Percentiles rank a stretch among this genome's conserved stretches.
Evolutionary conservation across 2,888 invertebrate species (phyloP).

Genomic region (Ichneumoninae sp.): DNA sequence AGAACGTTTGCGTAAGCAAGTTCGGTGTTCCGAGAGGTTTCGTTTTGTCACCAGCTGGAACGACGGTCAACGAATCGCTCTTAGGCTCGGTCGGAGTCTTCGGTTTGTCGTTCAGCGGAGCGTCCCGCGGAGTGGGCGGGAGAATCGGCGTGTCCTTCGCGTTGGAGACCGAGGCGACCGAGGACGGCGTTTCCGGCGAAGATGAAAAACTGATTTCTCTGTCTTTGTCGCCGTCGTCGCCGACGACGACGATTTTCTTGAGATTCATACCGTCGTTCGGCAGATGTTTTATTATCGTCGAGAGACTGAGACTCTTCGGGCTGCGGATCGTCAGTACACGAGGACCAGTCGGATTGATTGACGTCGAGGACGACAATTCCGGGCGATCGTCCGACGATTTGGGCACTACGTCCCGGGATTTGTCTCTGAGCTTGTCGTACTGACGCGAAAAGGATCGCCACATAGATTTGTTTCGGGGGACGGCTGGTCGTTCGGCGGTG

Average conservation of each 20-base stretch:
- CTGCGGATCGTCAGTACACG: slow-evolving; percentile 75
- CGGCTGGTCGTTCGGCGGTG: neutral
- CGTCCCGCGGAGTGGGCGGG: neutral
- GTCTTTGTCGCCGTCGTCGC: slow-evolving; percentile 68
- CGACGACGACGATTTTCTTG: slow-evolving; percentile 76
- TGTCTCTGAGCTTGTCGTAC: slow-evolving; percentile 35
- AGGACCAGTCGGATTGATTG: slow-evolving; percentile 59
- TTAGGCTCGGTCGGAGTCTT: neutral
- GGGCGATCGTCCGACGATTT: slow-evolving; percentile 27
- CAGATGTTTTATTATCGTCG: slow-evolving; percentile 75
- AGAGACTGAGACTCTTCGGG: slow-evolving; percentile 72
- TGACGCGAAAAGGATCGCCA: slow-evolving; percentile 55
- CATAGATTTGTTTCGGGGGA: slow-evolving; percentile 23
- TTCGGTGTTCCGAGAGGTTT: neutral
- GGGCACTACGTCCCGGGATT: neutral
- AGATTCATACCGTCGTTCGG: slow-evolving; percentile 72
- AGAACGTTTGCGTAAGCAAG: slow-evolving; percentile 44
- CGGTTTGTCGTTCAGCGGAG: neutral
- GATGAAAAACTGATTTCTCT: neutral
- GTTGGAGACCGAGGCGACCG: neutral
- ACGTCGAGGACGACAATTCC: slow-evolving; percentile 40
- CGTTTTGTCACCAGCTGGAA: neutral
- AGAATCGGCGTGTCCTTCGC: slow-evolving; percentile 1
- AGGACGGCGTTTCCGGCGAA: neutral
- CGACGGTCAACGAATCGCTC: neutral